A percentile compares a stretch with the other conserved stretches of the same genome.
phyloP scores from a whole-genome alignment of 2,797 vertebrate genomes.

The Tamandua tetradactyla region DNA sequence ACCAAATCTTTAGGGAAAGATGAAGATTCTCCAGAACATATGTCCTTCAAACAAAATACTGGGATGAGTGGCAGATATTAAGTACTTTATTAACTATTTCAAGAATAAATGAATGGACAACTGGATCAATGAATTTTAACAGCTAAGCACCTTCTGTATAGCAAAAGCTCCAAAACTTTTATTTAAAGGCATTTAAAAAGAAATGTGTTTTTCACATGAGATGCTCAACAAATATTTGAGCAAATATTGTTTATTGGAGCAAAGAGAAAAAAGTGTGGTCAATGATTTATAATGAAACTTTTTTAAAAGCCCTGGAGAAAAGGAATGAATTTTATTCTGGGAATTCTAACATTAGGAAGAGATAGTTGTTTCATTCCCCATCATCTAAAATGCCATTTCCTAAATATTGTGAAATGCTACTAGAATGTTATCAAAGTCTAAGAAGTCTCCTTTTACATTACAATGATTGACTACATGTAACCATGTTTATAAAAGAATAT shows the following conservation, averaged over 20 bases:
- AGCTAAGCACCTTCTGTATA: background rate
- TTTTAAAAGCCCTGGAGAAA: background rate
- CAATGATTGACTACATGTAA: background rate
- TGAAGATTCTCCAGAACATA: constrained; percentile 7
- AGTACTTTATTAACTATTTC: background rate
- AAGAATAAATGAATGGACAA: background rate
- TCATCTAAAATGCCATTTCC: constrained; percentile 39
- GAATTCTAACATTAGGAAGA: constrained; percentile 31
- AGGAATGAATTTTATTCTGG: constrained; percentile 2
- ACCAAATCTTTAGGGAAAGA: constrained; percentile 35
- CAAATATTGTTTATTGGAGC: background rate
- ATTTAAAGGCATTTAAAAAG: background rate
- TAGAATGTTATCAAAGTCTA: constrained; percentile 31
- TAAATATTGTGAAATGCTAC: constrained; percentile 41
- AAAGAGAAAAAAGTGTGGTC: background rate
- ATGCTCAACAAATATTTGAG: constrained; percentile 5
- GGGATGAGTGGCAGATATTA: background rate
- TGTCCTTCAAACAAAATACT: background rate
- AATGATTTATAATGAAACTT: constrained; percentile 15
- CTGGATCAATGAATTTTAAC: background rate
- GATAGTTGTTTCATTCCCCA: background rate
- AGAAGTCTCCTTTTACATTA: constrained; percentile 7
- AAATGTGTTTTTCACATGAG: constrained; percentile 11
- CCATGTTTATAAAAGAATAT: background rate
- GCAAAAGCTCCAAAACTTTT: constrained; percentile 6